phyloP scores from a whole-genome alignment of 2,797 vertebrate species.

The Sparidentex hasta region DNA sequence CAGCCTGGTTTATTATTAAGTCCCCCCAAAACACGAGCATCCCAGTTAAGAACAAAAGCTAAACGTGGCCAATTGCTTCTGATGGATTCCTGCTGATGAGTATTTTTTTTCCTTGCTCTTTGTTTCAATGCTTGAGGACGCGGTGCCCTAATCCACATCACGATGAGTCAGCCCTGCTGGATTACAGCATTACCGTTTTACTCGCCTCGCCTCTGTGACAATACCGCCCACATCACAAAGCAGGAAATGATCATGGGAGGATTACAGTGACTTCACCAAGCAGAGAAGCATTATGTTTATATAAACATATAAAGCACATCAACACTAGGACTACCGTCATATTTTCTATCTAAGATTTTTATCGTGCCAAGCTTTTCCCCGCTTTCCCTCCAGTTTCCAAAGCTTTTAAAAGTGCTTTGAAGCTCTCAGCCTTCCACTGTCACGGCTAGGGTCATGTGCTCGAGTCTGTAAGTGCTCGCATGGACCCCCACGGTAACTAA shows the following conservation, averaged over 20 bases:
- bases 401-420: conserved; percentile 27
- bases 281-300: conserved; percentile 53
- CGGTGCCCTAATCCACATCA: conserved; percentile 80
- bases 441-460: conserved; percentile 34
- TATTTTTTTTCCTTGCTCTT: conserved; percentile 64
- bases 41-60: conserved; percentile 55
- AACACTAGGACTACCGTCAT: conserved; percentile 16
- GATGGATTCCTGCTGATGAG: conserved; percentile 79
- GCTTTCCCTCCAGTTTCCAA: neutral
- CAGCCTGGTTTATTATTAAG: conserved; percentile 61
- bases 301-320: conserved; percentile 57
- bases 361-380: conserved; percentile 10
- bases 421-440: conserved; percentile 9
- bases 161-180: conserved; percentile 80
- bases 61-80: conserved; percentile 65
- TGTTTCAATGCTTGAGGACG: conserved; percentile 70
- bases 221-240: conserved; percentile 74
- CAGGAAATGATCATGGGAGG: conserved; percentile 74
- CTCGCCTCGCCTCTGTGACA: conserved; percentile 68
- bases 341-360: conserved; percentile 46
- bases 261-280: conserved; percentile 73
- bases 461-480: conserved; percentile 28
- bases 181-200: conserved; percentile 78
- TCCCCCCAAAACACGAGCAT: conserved; percentile 50
- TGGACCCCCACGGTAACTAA: conserved; percentile 34